Conservation (phyloP, 2,888 invertebrate species). For the Cephalotes varians region DNA sequence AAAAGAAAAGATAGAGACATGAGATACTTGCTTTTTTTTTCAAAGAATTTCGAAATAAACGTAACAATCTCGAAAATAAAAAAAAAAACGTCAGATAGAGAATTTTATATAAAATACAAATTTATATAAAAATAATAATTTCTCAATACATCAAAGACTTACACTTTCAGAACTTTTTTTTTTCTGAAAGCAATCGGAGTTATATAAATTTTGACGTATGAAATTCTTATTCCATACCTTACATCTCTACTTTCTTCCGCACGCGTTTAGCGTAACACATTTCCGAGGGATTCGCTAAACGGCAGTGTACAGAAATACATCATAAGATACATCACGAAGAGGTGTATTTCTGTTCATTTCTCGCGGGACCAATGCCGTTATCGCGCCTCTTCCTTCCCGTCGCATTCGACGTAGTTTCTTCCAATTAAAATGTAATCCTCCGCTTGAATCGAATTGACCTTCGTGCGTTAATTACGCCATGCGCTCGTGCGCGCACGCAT, state of each 20-base stretch:
- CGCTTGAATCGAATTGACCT: constrained; percentile 5
- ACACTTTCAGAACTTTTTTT: not conserved
- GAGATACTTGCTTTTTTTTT: not conserved
- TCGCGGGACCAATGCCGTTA: constrained; percentile 1
- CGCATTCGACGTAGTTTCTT: not conserved
- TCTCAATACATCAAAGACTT: not conserved
- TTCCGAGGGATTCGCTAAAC: not conserved
- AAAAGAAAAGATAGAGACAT: not conserved
- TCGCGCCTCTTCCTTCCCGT: not conserved
- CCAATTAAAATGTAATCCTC: constrained; percentile 38
- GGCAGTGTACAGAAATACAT: not conserved
- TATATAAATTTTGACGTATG: not conserved
- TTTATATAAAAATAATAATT: not conserved
- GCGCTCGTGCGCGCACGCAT: constrained; percentile 43
- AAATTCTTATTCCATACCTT: not conserved
- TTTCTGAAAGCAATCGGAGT: not conserved
- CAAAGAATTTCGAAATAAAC: not conserved
- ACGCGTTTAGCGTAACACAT: not conserved
- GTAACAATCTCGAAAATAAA: not conserved
- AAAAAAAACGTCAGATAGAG: not conserved
- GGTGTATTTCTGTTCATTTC: no score
- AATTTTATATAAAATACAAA: not conserved
- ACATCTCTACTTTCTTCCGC: not conserved
- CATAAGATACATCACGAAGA: not conserved
- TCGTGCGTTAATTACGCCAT: constrained; percentile 51